Conservation (phyloP, 1,140 invertebrate genomes). For the Drosophila novamexicana region DNA sequence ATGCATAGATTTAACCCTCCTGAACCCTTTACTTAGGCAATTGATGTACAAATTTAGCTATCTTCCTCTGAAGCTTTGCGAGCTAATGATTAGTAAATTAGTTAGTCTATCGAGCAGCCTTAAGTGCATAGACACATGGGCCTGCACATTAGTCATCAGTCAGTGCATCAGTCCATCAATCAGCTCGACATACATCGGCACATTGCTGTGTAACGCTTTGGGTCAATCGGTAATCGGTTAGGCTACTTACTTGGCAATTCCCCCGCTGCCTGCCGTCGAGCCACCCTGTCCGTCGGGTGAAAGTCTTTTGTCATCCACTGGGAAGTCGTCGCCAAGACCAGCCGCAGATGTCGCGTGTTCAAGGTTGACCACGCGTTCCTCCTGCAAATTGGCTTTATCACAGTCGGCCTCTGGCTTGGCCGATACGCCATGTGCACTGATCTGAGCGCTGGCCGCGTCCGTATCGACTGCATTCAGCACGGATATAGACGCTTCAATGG, state of each 20-base stretch:
- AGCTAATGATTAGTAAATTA: too few relatives aligned
- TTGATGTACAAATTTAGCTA: too few relatives aligned
- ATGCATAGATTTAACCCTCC: too few relatives aligned
- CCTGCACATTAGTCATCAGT: too few relatives aligned
- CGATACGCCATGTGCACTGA: slow-evolving; percentile 54
- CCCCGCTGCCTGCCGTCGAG: slow-evolving; percentile 70
- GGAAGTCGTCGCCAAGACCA: slow-evolving; percentile 59
- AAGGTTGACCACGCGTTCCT: slow-evolving; percentile 23
- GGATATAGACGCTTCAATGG: slow-evolving; percentile 79
- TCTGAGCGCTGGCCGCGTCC: slow-evolving; percentile 34
- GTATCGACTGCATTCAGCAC: slow-evolving; percentile 62
- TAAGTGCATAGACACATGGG: too few relatives aligned
- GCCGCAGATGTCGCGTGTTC: slow-evolving; percentile 46
- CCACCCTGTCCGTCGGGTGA: slow-evolving; percentile 79
- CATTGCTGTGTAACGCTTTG: too few relatives aligned
- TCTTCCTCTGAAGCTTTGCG: too few relatives aligned
- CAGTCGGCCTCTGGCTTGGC: slow-evolving; percentile 72
- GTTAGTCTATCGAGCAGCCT: too few relatives aligned
- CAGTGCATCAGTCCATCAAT: too few relatives aligned
- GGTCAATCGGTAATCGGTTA: too few relatives aligned
- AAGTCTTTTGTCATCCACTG: slow-evolving; percentile 70
- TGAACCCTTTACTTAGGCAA: too few relatives aligned
- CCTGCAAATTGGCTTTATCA: slow-evolving; percentile 66
- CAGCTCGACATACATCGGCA: too few relatives aligned
- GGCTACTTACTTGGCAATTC: slow-evolving; percentile 60